Conservation (phyloP, 2,888 invertebrate species). For the Fabriciana adippe region DNA sequence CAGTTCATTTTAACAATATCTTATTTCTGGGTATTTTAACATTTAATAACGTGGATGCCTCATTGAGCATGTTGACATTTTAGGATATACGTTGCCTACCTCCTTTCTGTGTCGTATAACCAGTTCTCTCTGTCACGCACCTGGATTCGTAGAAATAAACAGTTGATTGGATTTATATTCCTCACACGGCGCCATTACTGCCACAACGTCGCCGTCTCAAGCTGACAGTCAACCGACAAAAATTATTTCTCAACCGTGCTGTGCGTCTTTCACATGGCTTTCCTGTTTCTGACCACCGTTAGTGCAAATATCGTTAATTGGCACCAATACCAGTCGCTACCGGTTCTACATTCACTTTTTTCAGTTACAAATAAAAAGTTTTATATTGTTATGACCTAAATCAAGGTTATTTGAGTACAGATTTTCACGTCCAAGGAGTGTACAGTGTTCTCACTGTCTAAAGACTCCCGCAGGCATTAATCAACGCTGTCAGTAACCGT, state of each 20-base stretch:
- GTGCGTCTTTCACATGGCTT: slow-evolving; percentile 61
- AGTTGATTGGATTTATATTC: slow-evolving; percentile 75
- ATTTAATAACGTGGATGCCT: slow-evolving; percentile 4
- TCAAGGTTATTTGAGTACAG: slow-evolving; percentile 67
- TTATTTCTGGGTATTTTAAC: slow-evolving; percentile 15
- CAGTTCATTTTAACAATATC: slow-evolving; percentile 20
- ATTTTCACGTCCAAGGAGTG: slow-evolving; percentile 61
- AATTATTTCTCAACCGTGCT: slow-evolving; percentile 37
- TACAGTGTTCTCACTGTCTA: slow-evolving; percentile 49
- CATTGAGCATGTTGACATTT: slow-evolving; percentile 10
- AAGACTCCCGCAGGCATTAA: slow-evolving; percentile 74
- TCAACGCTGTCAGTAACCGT: slow-evolving; percentile 78
- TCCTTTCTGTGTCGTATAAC: slow-evolving; percentile 73
- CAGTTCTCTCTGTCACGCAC: slow-evolving; percentile 72
- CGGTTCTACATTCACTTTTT: slow-evolving; percentile 52
- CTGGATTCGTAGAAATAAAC: slow-evolving; percentile 74
- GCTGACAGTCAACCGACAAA: slow-evolving; percentile 35
- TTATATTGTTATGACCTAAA: slow-evolving; percentile 52
- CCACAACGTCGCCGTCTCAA: slow-evolving; percentile 48
- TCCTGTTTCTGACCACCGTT: slow-evolving; percentile 40
- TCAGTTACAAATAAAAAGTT: slow-evolving; percentile 2
- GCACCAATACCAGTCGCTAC: slow-evolving; percentile 48
- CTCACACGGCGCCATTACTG: slow-evolving; percentile 57
- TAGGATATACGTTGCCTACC: slow-evolving; percentile 40
- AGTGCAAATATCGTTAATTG: slow-evolving; percentile 57